Evolutionary conservation across 2,888 invertebrate species (phyloP), one percentile per base, ranked within the genome.

Genomic region (Phragmatobia fuliginosa): DNA sequence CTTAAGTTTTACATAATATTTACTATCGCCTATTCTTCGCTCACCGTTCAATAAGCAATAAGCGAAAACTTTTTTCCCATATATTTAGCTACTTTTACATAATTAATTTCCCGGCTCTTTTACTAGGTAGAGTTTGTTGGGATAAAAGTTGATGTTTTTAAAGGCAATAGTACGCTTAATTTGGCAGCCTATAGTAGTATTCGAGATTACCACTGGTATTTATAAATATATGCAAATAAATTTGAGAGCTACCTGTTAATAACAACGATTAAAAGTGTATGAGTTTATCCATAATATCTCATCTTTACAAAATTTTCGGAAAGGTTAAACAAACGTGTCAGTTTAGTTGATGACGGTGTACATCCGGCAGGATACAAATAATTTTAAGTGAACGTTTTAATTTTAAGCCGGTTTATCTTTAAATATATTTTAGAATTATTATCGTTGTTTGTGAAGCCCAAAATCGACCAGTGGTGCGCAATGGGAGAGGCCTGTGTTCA

Each of bases 271-370:
- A 25, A 52, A 52, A 28, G 28, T 28, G 28, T 32, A 11, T 2
- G 8, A n/a, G 3, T 60, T 32, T 8, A 41, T 18, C 10, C 28
- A 41, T 5, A 62, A 38, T 41, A 16, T 45, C 32, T 10, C 32
- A 41, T 49, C 49, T 32, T 61, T 11, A 49, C 11, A 49, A n/a
- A 14, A n/a, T 31, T 32, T 49, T 49, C 8, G 63, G 49, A n/a
- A 65, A 56, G 56, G 36, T 56, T 56, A 33, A 25, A 25, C 21
- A 64, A 52, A 60, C 59, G 52, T 72, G 67, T 71, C 70, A 56
- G 33, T 28, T 65, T 6, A 61, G 18, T 36, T 61, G 52, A 68
- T 63, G 59, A 68, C 77, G 65, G 65, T 65, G 18, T 65, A 56
- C 10, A 36, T 56, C 33, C 49, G 36, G 18, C 8, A 56, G n/a